Evolutionary conservation across 2,888 invertebrate species (phyloP).

Genomic region (Eilema caniola): DNA sequence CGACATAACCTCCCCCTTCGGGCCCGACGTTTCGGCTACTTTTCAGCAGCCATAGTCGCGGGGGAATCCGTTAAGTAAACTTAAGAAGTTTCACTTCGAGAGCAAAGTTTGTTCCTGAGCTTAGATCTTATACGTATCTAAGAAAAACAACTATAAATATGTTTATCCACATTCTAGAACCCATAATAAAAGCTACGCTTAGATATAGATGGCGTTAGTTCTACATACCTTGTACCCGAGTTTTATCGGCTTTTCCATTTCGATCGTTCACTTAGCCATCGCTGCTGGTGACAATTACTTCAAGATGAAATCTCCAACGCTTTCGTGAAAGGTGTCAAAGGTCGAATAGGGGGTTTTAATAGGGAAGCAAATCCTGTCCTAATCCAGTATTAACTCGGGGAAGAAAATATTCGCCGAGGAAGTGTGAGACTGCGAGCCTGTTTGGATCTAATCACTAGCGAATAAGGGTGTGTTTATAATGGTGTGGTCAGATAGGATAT

Average conservation of each 20-base stretch:
- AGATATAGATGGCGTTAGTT: no score
- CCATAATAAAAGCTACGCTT: background rate
- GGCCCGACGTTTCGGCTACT: no score
- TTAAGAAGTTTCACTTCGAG: no score
- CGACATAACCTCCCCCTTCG: no score
- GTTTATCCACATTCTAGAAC: background rate
- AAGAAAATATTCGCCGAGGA: conserved; percentile 39
- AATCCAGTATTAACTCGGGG: conserved; percentile 46
- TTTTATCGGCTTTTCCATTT: background rate
- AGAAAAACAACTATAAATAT: no score
- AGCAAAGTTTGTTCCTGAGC: no score
- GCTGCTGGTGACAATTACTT: conserved; percentile 32
- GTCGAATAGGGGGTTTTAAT: conserved; percentile 58
- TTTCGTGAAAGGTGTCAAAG: conserved; percentile 51
- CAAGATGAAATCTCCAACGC: conserved; percentile 40
- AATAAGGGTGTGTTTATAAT: conserved; percentile 17
- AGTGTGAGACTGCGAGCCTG: conserved; percentile 34
- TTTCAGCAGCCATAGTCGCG: no score
- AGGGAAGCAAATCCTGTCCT: conserved; percentile 56
- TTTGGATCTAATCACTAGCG: conserved; percentile 41
- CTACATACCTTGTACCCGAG: background rate
- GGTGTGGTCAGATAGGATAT: no score
- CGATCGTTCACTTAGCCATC: background rate
- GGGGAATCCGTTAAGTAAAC: no score
- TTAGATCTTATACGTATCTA: conserved; percentile 22